Base-by-base conservation (phyloP, 2,888 invertebrate genomes). In the Smittia aterrima region DNA sequence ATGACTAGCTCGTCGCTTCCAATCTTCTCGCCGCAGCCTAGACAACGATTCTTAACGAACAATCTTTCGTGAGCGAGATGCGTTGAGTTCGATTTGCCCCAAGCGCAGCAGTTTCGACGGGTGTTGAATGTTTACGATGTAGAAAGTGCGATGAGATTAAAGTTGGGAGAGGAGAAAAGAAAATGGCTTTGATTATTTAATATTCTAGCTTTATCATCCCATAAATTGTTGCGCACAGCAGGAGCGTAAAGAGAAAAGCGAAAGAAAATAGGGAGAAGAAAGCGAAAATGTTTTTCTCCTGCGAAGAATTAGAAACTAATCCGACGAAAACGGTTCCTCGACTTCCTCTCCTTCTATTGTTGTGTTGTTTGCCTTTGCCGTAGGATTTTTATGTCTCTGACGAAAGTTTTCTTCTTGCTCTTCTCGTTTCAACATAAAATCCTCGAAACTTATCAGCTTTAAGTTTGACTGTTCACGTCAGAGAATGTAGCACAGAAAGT, bases 1-100 rank as follows among this genome's bases (percentile, higher is more conserved):
- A 92, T 92, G 78, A 93, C 92, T 78, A 92, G 85, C 81, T 93
- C 93, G 79, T 90, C 90, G 32, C 92, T 86, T 67, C 88, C 85
- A 76, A 92, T 88, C 77, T 88, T 83, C 80, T 90, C 89, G 66
- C 88, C 87, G 81, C 92, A 92, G 62, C 90, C 88, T 78, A 89
- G 87, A 80, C 92, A 92, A 83, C 83, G 82, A 79, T 91, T 91
- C 77, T 89, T 88, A 75, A 89, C 87, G 81, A 87, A 92, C 77
- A 90, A 84, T 81, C 91, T 91, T 84, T 7, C n/a, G n/a, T n/a
- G n/a, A n/a, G n/a, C n/a, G n/a, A n/a, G 82, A 75, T 67, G 47
- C 7, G 38, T n/a, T 27, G 64, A n/a, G 13, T 9, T 62, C 20
- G 13, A 20, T 9, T 11, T 11, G 54, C 20, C 13, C n/a, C 13